A percentile compares a stretch with the other conserved stretches of the same genome.
Evolutionary conservation across 2,113 vertebrate species (phyloP).

Genomic region (Cairina moschata): DNA sequence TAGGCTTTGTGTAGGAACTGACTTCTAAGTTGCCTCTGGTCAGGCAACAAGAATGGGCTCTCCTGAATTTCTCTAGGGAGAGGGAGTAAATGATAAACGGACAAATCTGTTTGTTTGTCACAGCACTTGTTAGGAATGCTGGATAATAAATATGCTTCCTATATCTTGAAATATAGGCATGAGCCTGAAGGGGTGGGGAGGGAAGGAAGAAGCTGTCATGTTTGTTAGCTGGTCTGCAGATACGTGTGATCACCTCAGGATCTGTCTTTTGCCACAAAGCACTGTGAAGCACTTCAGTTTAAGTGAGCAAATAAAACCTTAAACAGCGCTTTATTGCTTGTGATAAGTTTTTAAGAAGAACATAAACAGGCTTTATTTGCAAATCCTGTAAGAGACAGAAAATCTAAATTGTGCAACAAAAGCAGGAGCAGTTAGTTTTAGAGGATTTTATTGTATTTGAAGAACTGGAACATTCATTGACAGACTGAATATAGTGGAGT

Average conservation of each 20-base stretch:
- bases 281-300: background rate
- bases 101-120: background rate
- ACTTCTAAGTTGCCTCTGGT: background rate
- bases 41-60: background rate
- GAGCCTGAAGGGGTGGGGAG: background rate
- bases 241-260: background rate
- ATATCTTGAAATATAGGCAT: background rate
- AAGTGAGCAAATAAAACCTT: background rate
- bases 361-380: background rate
- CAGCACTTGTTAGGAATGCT: background rate
- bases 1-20: accelerated
- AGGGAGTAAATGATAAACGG: background rate
- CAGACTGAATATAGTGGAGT: background rate
- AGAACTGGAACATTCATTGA: background rate
- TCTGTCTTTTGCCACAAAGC: background rate
- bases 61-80: background rate
- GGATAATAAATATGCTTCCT: background rate
- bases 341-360: background rate
- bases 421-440: background rate
- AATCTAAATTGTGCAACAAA: background rate
- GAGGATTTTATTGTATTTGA: background rate
- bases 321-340: background rate
- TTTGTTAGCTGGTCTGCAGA: background rate
- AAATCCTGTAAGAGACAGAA: background rate
- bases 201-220: background rate